Evolutionary conservation across 1,140 invertebrate species (phyloP).

Genomic region (Brachionus paranguensis): DNA sequence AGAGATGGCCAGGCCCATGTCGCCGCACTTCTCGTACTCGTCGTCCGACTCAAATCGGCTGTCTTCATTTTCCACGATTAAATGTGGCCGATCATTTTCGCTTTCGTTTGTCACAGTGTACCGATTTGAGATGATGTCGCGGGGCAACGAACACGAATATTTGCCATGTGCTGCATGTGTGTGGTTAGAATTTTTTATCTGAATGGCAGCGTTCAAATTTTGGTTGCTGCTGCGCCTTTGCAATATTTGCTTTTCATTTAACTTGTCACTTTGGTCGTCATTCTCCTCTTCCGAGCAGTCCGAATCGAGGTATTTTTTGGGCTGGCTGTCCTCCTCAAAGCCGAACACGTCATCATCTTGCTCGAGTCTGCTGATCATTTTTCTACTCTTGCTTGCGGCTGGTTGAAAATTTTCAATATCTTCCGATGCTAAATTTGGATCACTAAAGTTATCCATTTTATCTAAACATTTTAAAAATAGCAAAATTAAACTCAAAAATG

Average conservation of each 20-base stretch:
- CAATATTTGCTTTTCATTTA: neutral
- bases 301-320: neutral
- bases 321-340: neutral
- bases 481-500: neutral
- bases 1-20: neutral
- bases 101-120: neutral
- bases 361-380: neutral
- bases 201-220: neutral
- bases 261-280: neutral
- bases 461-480: neutral
- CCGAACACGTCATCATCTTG: neutral
- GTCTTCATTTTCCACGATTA: neutral
- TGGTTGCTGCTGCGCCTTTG: neutral
- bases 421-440: neutral
- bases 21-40: constrained; percentile 3
- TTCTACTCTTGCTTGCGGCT: neutral
- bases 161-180: neutral
- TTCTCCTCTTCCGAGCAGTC: neutral
- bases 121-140: neutral
- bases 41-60: neutral
- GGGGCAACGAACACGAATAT: constrained; percentile 3
- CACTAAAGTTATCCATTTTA: neutral
- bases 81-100: neutral
- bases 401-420: neutral
- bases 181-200: neutral